Conservation (phyloP, 2,113 vertebrate species). For the Clarias gariepinus region DNA sequence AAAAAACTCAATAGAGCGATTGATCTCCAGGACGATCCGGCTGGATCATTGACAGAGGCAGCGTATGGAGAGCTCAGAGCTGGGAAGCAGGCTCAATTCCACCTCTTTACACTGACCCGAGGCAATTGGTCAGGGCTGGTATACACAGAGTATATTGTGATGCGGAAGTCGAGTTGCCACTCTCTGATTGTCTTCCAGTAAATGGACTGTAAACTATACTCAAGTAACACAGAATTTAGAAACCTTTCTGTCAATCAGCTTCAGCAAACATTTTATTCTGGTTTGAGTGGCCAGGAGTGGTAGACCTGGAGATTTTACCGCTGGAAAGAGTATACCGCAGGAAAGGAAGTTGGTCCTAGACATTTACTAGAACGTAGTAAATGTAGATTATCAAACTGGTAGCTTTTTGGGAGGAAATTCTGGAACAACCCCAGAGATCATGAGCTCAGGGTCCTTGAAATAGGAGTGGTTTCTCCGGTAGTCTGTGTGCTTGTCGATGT, state of each 20-base stretch:
- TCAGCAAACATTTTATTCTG: neutral
- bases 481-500: neutral
- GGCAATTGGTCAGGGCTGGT: neutral
- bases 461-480: neutral
- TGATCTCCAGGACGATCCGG: neutral
- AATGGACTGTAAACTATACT: neutral
- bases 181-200: neutral
- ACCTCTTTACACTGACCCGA: neutral
- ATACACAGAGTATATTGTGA: neutral
- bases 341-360: neutral
- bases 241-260: neutral
- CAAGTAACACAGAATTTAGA: neutral
- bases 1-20: slow-evolving; percentile 16
- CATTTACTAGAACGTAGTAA: no score
- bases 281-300: neutral
- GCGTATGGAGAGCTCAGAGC: neutral
- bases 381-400: no score
- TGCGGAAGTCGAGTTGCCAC: neutral
- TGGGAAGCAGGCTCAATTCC: neutral
- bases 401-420: neutral
- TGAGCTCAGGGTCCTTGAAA: neutral
- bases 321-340: neutral
- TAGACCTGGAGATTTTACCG: neutral
- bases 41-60: neutral
- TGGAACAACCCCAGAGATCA: neutral